A percentile compares a stretch with the other conserved stretches of the same genome.
phyloP scores from a whole-genome alignment of 1,140 invertebrate species.

The Luehdorfia chinensis region DNA sequence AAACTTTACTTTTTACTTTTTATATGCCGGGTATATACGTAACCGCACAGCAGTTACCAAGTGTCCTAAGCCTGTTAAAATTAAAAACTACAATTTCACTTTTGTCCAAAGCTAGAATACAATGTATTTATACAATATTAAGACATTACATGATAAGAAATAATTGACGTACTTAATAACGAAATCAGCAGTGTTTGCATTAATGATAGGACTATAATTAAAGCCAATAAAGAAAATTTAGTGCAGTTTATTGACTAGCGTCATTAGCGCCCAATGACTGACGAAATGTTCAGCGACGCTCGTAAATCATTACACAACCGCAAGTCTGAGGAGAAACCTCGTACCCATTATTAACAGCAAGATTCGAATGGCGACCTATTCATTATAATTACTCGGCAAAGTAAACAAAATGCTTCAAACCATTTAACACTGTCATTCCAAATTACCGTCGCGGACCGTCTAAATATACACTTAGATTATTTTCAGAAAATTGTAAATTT shows the following conservation, averaged over 20 bases:
- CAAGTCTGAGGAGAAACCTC: slow-evolving; percentile 23
- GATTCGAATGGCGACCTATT: slow-evolving; percentile 44
- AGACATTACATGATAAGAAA: too few species aligned
- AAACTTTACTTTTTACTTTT: too few species aligned
- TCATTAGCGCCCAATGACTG: slow-evolving; percentile 39
- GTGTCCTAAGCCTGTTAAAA: too few species aligned
- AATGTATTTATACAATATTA: too few species aligned
- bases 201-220: too few species aligned
- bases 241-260: slow-evolving; percentile 29
- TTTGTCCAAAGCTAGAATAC: too few species aligned
- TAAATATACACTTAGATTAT: slow-evolving; percentile 29
- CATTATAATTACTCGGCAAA: slow-evolving; percentile 51
- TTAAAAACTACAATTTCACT: too few species aligned
- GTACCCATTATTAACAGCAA: slow-evolving; percentile 35
- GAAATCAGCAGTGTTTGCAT: too few species aligned
- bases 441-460: slow-evolving; percentile 48
- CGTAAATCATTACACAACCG: slow-evolving; percentile 32
- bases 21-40: too few species aligned
- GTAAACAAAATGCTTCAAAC: slow-evolving; percentile 52
- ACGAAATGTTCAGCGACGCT: slow-evolving; percentile 28
- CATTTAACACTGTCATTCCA: slow-evolving; percentile 55
- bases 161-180: too few species aligned
- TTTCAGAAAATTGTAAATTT: slow-evolving; percentile 38
- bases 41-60: too few species aligned
- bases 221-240: slow-evolving; percentile 39